These are phyloP conservation scores for Mesodorylaimus sp. DNA, from an alignment of 2,888 invertebrate genomes.

Conservation along the genomic window DNA sequence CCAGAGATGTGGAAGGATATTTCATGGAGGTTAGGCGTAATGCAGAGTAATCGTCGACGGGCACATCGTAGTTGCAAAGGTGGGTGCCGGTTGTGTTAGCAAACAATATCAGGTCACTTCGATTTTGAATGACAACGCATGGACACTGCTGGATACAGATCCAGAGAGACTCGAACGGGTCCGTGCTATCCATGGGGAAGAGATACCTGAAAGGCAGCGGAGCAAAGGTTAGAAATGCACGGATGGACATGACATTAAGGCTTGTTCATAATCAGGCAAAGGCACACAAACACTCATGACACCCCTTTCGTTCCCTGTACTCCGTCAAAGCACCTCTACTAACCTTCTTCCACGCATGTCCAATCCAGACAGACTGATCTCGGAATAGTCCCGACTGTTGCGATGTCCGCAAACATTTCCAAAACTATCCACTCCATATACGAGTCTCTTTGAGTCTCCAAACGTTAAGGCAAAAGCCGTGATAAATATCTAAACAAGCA, in stretches of 20 bases:
- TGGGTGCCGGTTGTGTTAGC: slow-evolving; percentile 52
- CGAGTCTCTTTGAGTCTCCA: slow-evolving; percentile 48
- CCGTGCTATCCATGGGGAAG: slow-evolving; percentile 60
- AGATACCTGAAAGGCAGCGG: slow-evolving; percentile 42
- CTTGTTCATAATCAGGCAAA: no score
- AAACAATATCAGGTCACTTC: slow-evolving; percentile 51
- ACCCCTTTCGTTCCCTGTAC: neutral
- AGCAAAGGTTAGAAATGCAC: no score
- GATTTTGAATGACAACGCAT: slow-evolving; percentile 42
- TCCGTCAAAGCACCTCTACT: neutral
- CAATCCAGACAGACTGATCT: slow-evolving; percentile 55
- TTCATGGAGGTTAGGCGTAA: no score
- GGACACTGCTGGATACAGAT: slow-evolving; percentile 80
- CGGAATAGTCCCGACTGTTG: slow-evolving; percentile 50
- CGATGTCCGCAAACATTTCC: slow-evolving; percentile 79
- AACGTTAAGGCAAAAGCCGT: slow-evolving; percentile 9
- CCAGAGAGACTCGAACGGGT: slow-evolving; percentile 56
- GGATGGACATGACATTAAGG: no score
- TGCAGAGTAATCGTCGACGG: no score
- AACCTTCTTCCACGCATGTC: slow-evolving; percentile 39
- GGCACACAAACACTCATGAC: no score
- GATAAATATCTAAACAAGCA: slow-evolving; percentile 25
- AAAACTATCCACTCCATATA: slow-evolving; percentile 80
- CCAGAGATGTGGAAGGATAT: no score
- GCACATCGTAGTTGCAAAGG: slow-evolving; percentile 46